Conservation (phyloP, 2,888 invertebrate genomes). For the Mechanitis messenoides region DNA sequence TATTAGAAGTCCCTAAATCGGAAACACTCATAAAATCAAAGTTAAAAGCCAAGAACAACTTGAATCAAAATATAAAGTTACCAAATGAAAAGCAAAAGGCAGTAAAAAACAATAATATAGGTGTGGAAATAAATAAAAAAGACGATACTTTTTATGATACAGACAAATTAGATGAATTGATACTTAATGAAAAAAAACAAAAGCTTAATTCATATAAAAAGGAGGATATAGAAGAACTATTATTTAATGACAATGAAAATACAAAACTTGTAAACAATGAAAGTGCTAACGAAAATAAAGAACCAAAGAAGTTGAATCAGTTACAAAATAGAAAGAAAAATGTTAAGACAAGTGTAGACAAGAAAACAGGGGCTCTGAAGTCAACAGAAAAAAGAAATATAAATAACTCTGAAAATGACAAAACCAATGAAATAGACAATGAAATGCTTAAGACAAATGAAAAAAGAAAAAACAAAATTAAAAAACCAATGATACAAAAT, state of each 20-base stretch:
- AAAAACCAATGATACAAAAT: conserved; percentile 39
- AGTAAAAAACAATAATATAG: conserved; percentile 16
- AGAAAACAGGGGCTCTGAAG: conserved; percentile 14
- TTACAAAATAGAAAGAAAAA: not conserved
- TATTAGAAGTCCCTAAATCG: conserved; percentile 12
- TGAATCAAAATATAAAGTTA: conserved; percentile 14
- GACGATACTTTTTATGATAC: conserved; percentile 37
- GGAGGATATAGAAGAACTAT: conserved; percentile 31
- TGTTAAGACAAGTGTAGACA: not conserved
- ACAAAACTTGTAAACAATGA: conserved; percentile 23
- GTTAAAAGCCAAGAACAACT: conserved; percentile 17
- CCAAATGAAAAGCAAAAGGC: conserved; percentile 5
- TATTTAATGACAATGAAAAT: conserved; percentile 24
- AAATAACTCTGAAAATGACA: not conserved
- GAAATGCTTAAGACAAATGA: not conserved
- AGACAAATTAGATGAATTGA: conserved; percentile 47
- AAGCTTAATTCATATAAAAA: conserved; percentile 44
- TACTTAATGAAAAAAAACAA: conserved; percentile 51
- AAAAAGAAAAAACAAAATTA: conserved; percentile 41
- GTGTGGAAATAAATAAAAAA: conserved; percentile 24
- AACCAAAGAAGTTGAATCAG: conserved; percentile 12
- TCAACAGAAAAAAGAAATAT: conserved; percentile 15
- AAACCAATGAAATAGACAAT: not conserved
- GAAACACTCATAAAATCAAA: conserved; percentile 12
- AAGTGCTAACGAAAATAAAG: conserved; percentile 10